Conservation (phyloP, 2,888 invertebrate genomes). For the Xestia rhomboidea region DNA sequence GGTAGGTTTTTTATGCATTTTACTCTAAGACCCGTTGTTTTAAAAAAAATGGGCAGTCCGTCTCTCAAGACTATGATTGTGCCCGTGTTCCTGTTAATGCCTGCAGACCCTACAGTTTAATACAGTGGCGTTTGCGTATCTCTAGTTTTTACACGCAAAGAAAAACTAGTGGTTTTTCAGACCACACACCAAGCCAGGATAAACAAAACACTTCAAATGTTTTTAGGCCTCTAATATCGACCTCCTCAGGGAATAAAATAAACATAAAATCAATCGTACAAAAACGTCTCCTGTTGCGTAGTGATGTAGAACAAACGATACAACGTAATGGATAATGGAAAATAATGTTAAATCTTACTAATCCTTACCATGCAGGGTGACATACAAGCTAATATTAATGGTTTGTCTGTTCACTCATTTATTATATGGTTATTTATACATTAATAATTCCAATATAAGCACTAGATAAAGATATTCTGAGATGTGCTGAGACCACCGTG, state of each 20-base stretch:
- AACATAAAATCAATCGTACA: slow-evolving; percentile 46
- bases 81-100: not conserved
- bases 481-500: too few relatives aligned
- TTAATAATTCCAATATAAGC: not conserved
- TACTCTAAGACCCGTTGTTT: too few relatives aligned
- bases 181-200: slow-evolving; percentile 29
- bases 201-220: slow-evolving; percentile 8
- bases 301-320: slow-evolving; percentile 46
- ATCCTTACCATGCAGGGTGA: slow-evolving; percentile 15
- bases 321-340: slow-evolving; percentile 45
- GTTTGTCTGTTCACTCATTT: slow-evolving; percentile 26
- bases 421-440: not conserved
- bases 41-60: not conserved
- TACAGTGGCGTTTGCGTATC: not conserved
- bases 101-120: not conserved
- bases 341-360: slow-evolving; percentile 42
- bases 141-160: not conserved
- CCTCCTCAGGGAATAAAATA: slow-evolving; percentile 46
- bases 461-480: too few relatives aligned
- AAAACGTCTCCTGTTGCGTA: slow-evolving; percentile 35
- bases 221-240: slow-evolving; percentile 13
- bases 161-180: slow-evolving; percentile 6
- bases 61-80: not conserved
- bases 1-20: too few relatives aligned
- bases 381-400: not conserved